Base-by-base conservation (phyloP, 2,797 vertebrate genomes). In the Melanotaenia trifasciata region DNA sequence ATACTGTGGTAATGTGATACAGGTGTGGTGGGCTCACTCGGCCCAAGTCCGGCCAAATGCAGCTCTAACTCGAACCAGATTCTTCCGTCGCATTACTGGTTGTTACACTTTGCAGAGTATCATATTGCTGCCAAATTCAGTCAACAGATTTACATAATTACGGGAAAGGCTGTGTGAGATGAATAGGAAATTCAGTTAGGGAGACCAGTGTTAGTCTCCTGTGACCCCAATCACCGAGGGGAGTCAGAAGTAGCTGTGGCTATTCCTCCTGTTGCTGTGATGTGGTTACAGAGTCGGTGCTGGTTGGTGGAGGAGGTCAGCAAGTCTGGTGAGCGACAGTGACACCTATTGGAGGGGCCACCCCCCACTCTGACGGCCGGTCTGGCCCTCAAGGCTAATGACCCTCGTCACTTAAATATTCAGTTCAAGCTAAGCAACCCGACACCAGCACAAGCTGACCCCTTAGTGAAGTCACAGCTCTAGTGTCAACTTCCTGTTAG, bases 71-170 rank as follows among this genome's bases (percentile, higher is more conserved):
- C 72, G 72, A 94, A 92, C 85, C 94, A 95, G 85, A 89, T 79
- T 89, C 81, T 84, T 83, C 76, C 57, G 56, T 87, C 67, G 77
- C 84, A 84, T 90, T 89, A 85, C 89, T 87, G 89, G 83, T 89
- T 83, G 85, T 89, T 91, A 90, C 87, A 92, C 86, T 92, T 92
- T 91, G 80, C 82, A 8, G 84, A 84, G 92, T 91, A 94, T 94
- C 90, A 56, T 76, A 73, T 93, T 92, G 90, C 93, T 77, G 80
- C 87, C 89, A 93, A 91, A 91, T 84, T 86, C 85, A 81, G 92
- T 91, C 91, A 91, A 91, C 92, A 92, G 91, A 94, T 95, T 95
- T 94, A 93, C 93, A 94, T 94, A 93, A 93, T 94, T 92, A 93
- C 13, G 80, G 88, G 86, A 93, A 88, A 84, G 86, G 77, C 76